These are phyloP conservation scores for Todus mexicanus DNA, from an alignment of 2,797 vertebrate species.

Conservation along the genomic window DNA sequence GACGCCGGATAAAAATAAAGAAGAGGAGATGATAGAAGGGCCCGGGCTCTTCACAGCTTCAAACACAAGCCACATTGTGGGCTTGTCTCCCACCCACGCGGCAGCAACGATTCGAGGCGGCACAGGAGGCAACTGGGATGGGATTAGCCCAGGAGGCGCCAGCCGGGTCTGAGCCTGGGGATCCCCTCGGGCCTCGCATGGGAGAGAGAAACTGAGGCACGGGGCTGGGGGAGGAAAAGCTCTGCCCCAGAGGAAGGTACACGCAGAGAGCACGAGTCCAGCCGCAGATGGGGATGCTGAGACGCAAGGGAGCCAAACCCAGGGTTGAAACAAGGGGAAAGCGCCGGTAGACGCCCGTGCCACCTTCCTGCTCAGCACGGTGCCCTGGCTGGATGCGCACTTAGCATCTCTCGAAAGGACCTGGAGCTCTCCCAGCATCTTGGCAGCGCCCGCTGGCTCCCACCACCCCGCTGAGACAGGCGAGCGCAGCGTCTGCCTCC, in stretches of 20 bases:
- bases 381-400: neutral
- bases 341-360: fast-evolving
- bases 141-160: fast-evolving
- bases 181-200: fast-evolving
- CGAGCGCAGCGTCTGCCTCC: neutral
- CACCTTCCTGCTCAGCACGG: fast-evolving
- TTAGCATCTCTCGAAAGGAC: fast-evolving
- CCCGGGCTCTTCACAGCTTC: neutral
- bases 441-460: neutral
- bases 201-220: neutral
- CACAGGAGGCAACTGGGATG: neutral
- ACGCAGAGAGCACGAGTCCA: fast-evolving
- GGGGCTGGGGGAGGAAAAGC: neutral
- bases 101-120: neutral
- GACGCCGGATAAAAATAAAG: neutral
- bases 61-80: neutral
- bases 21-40: neutral
- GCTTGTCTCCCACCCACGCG: neutral
- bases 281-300: neutral
- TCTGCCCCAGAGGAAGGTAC: neutral
- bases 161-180: neutral
- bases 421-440: neutral
- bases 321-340: neutral
- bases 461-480: neutral
- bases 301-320: fast-evolving